Evolutionary conservation across 2,888 invertebrate genomes (phyloP).

Genomic region (Spicauda simplicius): DNA sequence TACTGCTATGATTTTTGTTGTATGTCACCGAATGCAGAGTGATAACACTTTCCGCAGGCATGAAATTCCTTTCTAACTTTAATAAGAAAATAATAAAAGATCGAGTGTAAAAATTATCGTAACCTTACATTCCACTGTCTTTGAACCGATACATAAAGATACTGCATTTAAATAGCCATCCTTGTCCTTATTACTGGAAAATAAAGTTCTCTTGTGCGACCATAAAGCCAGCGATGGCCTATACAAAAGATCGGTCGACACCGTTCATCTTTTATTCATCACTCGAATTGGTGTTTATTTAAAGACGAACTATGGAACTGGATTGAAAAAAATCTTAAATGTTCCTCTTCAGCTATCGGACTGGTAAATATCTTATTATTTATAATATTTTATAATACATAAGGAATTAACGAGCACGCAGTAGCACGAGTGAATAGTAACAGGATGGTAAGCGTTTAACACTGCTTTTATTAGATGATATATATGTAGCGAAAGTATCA

Average conservation of each 20-base stretch:
- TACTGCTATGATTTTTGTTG: no score
- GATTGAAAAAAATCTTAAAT: conserved; percentile 25
- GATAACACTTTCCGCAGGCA: no score
- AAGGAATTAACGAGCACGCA: no score
- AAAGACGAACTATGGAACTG: conserved; percentile 25
- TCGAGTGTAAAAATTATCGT: conserved; percentile 32
- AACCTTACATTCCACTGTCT: conserved; percentile 23
- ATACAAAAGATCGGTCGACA: conserved; percentile 24
- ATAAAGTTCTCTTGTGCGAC: conserved; percentile 26
- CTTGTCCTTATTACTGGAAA: conserved; percentile 13
- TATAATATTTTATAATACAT: no score
- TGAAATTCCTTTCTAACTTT: conserved; percentile 5
- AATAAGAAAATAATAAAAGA: conserved; percentile 27
- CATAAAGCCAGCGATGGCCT: conserved; percentile 22
- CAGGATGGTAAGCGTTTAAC: no score
- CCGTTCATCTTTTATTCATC: conserved; percentile 34
- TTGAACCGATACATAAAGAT: conserved; percentile 26
- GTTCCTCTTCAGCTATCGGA: no score
- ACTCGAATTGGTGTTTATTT: conserved; percentile 35
- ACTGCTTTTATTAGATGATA: no score
- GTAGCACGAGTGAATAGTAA: no score
- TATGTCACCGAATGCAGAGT: no score
- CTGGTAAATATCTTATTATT: no score
- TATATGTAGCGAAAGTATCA: no score
- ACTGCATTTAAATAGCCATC: conserved; percentile 17